Evolutionary conservation across 1,140 invertebrate genomes (phyloP).

Genomic region (fruit fly (Drosophila melanogaster)): Release_6_plus_ISO1_MT NT_033777.3:20067501-20068000

Average conservation of each 20-base stretch:
- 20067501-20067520: constrained; percentile 47
- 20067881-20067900: not conserved
- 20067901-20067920: constrained; percentile 46
- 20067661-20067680: constrained; percentile 54
- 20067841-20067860: constrained; percentile 34
- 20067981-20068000: constrained; percentile 79
- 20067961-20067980: constrained; percentile 80
- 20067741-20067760: constrained; percentile 55
- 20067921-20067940: constrained; percentile 71
- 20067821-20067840: constrained; percentile 75
- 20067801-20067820: constrained; percentile 83
- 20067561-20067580: constrained; percentile 64
- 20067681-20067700: constrained; percentile 12
- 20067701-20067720: constrained; percentile 12
- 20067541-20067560: constrained; percentile 71
- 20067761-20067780: constrained; percentile 47
- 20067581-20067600: constrained; percentile 37
- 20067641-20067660: constrained; percentile 71
- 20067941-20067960: constrained; percentile 83
- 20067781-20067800: constrained; percentile 77
- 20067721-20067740: constrained; percentile 19
- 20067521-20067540: constrained; percentile 61
- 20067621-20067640: constrained; percentile 56
- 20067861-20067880: not conserved
- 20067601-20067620: constrained; percentile 19